Evolutionary conservation across 2,113 vertebrate species (phyloP).

Genomic region (Clarias macrocephalus): DNA sequence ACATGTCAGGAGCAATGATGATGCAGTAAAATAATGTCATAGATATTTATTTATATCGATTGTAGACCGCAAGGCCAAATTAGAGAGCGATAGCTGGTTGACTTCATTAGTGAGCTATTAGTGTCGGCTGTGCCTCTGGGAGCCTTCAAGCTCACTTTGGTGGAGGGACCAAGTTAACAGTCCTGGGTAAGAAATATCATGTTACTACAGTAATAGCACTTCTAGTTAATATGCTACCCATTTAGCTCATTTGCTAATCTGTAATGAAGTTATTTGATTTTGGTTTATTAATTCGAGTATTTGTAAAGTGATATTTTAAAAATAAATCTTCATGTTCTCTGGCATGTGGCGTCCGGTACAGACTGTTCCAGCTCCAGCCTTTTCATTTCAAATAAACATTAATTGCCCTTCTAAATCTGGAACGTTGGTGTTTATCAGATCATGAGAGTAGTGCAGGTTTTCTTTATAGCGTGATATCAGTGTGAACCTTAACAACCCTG

Average conservation of each 20-base stretch:
- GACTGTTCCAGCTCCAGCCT: not conserved
- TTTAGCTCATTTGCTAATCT: not conserved
- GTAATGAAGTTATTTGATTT: not conserved
- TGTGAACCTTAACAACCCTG: constrained; percentile 70
- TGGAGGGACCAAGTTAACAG: constrained; percentile 57
- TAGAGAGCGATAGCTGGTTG: not conserved
- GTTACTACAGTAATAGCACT: not conserved
- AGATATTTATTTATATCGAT: not conserved
- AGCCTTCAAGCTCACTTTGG: constrained; percentile 57
- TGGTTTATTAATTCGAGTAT: not conserved
- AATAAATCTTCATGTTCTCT: not conserved
- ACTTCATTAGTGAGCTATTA: constrained; percentile 3
- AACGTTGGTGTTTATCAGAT: not conserved
- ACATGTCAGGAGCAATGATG: not conserved
- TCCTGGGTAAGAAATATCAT: constrained; percentile 56
- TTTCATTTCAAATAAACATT: not conserved
- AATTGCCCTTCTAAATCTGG: not conserved
- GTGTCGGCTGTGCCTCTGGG: constrained; percentile 27
- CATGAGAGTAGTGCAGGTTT: constrained; percentile 58
- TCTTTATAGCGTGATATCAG: constrained; percentile 60
- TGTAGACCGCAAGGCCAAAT: not conserved
- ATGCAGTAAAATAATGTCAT: not conserved
- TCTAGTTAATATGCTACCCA: not conserved
- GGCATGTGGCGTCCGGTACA: not conserved
- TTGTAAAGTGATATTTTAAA: not conserved